Percentiles rank a stretch among this genome's conserved stretches.
Evolutionary conservation across 2,888 invertebrate genomes (phyloP).

Genomic region (Patella ulyssiponensis): DNA sequence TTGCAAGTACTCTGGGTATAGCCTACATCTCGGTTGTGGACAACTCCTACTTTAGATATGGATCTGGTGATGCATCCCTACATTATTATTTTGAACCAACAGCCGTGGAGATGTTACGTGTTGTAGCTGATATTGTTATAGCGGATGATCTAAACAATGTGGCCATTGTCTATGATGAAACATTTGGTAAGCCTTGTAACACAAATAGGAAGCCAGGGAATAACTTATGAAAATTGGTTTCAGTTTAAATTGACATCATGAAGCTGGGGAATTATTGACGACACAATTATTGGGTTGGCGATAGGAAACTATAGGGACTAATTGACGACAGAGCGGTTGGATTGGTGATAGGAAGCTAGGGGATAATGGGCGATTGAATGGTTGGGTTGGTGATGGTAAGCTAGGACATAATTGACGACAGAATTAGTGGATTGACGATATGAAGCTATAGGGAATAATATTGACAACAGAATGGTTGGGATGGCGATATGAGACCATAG

Average conservation of each 20-base stretch:
- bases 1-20: slow-evolving; percentile 56
- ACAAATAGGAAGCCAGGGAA: neutral
- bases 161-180: slow-evolving; percentile 90
- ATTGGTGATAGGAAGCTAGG: too few species aligned
- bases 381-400: too few species aligned
- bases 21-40: slow-evolving; percentile 59
- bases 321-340: too few species aligned
- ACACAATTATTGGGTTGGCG: too few species aligned
- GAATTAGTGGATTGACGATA: too few species aligned
- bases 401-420: too few species aligned
- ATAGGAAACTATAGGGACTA: too few species aligned
- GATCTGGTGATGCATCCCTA: slow-evolving; percentile 20
- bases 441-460: too few species aligned
- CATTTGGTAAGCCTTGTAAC: slow-evolving; percentile 79
- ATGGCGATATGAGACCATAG: too few species aligned
- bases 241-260: neutral
- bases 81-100: slow-evolving; percentile 80
- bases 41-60: slow-evolving; percentile 35
- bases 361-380: too few species aligned
- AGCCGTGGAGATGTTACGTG: slow-evolving; percentile 87
- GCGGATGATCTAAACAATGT: slow-evolving; percentile 91
- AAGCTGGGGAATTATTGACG: too few species aligned
- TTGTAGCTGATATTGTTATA: slow-evolving; percentile 84
- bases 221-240: neutral
- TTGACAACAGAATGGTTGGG: too few species aligned